A percentile compares a stretch with the other conserved stretches of the same genome.
These are phyloP conservation scores for Frankliniella fusca DNA, from an alignment of 2,888 invertebrate genomes.

Conservation along the genomic window DNA sequence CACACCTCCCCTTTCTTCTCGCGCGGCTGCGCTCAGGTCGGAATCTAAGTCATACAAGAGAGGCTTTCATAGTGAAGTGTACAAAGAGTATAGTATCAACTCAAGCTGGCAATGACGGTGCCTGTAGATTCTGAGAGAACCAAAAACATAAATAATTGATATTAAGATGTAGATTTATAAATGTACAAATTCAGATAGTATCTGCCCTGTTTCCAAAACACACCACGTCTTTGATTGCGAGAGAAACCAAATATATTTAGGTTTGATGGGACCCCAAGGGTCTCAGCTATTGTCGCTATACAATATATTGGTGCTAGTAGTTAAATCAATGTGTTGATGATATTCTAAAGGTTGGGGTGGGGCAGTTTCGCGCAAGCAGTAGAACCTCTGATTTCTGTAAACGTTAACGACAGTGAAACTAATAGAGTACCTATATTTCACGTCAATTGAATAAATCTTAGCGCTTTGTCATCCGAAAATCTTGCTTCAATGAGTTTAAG, in stretches of 20 bases:
- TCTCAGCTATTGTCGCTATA: neutral
- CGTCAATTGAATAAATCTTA: too few species aligned
- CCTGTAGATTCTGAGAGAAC: conserved; percentile 22
- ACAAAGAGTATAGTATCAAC: conserved; percentile 20
- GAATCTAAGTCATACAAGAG: conserved; percentile 25
- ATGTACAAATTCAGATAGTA: conserved; percentile 23
- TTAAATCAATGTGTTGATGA: neutral
- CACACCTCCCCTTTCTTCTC: neutral
- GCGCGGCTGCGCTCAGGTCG: conserved; percentile 14
- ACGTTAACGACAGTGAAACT: too few species aligned
- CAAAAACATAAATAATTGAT: conserved; percentile 18
- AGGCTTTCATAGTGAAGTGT: conserved; percentile 26
- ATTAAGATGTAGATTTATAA: neutral
- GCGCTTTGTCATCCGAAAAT: too few species aligned
- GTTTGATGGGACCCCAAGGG: neutral
- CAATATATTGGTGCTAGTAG: conserved; percentile 13
- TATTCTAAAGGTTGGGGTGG: too few species aligned
- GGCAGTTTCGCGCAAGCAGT: too few species aligned
- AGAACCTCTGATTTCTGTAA: too few species aligned
- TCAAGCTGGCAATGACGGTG: conserved; percentile 13
- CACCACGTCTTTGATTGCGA: neutral
- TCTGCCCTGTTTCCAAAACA: conserved; percentile 11
- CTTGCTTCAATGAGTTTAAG: too few species aligned
- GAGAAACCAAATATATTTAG: conserved; percentile 10
- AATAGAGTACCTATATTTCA: too few species aligned